A percentile compares a stretch with the other conserved stretches of the same genome.
Conservation (phyloP, 1,140 invertebrate genomes). For the Episyrphus balteatus region DNA sequence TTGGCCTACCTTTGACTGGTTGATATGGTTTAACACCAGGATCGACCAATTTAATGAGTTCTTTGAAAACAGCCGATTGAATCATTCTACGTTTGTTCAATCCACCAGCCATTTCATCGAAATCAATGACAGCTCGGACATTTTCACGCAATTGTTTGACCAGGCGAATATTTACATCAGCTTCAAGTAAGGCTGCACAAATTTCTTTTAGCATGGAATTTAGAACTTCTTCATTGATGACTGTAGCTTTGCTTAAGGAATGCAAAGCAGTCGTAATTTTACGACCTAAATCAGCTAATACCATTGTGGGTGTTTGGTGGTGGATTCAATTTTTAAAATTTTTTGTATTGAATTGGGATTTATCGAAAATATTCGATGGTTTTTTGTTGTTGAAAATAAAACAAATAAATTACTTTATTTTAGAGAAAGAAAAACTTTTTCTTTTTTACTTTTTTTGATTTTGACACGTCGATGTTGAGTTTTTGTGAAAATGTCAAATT, state of each 20-base stretch:
- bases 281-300: constrained; percentile 98
- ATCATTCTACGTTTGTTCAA: constrained; percentile 98
- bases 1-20: constrained; percentile 88
- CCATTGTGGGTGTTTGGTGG: constrained; percentile 64
- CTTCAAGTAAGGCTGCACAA: constrained; percentile 91
- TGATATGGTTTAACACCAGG: constrained; percentile 96
- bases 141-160: constrained; percentile 96
- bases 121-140: constrained; percentile 96
- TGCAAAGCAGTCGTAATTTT: constrained; percentile 97
- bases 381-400: too few relatives aligned
- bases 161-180: constrained; percentile 96
- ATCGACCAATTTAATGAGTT: constrained; percentile 97
- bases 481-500: too few relatives aligned
- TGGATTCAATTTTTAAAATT: too few relatives aligned
- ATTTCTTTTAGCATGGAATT: constrained; percentile 99
- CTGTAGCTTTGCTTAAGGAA: constrained; percentile 94
- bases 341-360: too few relatives aligned
- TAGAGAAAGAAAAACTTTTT: too few relatives aligned
- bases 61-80: constrained; percentile 97
- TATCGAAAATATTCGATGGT: too few relatives aligned
- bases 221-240: constrained; percentile 98
- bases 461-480: too few relatives aligned
- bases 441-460: too few relatives aligned
- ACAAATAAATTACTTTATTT: too few relatives aligned
- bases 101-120: constrained; percentile 99